Evolutionary conservation across 2,888 invertebrate species (phyloP).

Genomic region (Erebia ligea): DNA sequence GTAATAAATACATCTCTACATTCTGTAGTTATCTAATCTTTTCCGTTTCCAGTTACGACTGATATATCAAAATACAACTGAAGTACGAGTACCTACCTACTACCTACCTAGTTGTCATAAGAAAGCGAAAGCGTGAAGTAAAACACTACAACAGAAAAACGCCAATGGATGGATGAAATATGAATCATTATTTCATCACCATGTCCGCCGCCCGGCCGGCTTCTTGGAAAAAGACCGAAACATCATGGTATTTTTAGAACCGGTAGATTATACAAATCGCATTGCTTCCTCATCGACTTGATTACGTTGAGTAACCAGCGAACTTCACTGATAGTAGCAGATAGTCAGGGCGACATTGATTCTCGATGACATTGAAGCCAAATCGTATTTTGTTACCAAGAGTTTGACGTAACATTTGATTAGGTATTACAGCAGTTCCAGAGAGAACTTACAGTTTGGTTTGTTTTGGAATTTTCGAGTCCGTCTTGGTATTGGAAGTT

Average conservation of each 20-base stretch:
- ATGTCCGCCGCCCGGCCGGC: not conserved
- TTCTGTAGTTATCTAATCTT: too few relatives aligned
- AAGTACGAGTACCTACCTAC: too few relatives aligned
- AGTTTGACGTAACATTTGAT: too few relatives aligned
- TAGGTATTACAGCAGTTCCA: too few relatives aligned
- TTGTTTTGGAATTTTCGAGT: too few relatives aligned
- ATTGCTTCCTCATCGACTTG: not conserved
- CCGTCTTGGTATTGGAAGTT: too few relatives aligned
- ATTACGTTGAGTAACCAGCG: not conserved
- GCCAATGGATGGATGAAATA: not conserved
- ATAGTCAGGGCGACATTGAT: not conserved
- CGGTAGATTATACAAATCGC: not conserved
- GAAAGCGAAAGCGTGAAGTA: not conserved
- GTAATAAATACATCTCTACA: too few relatives aligned
- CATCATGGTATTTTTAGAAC: not conserved
- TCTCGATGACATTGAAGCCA: not conserved
- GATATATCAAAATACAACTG: not conserved
- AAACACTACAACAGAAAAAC: not conserved
- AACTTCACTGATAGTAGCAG: not conserved
- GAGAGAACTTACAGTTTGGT: too few relatives aligned
- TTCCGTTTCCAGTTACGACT: too few relatives aligned
- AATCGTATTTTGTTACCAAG: not conserved
- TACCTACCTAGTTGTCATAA: not conserved
- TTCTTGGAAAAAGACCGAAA: not conserved
- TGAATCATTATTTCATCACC: not conserved